Evolutionary conservation across 1,140 invertebrate genomes (phyloP).

Genomic region (Asobara japonica): DNA sequence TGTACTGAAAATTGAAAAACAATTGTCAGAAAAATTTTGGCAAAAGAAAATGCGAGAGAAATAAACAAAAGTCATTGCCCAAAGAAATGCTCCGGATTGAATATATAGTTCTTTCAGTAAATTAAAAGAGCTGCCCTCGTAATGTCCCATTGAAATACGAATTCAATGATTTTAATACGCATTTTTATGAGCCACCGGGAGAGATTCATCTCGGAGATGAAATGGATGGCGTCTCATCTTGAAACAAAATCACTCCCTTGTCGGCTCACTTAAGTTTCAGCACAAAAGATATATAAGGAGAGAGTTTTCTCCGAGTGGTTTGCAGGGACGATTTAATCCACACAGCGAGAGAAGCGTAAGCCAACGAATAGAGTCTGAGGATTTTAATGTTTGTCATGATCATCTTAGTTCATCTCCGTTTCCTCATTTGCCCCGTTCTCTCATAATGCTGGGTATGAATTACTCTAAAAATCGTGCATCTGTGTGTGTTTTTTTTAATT

Average conservation of each 20-base stretch:
- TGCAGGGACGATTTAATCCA: conserved; percentile 35
- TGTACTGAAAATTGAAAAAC: too few species aligned
- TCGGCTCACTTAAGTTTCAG: conserved; percentile 33
- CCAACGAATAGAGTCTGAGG: background rate
- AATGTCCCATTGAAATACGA: background rate
- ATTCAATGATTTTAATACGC: conserved; percentile 12
- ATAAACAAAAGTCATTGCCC: too few species aligned
- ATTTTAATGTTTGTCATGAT: conserved; percentile 9
- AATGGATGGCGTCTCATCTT: conserved; percentile 32
- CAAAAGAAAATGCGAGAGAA: too few species aligned
- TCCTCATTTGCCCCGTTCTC: background rate
- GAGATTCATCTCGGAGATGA: conserved; percentile 16
- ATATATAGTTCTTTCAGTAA: too few species aligned
- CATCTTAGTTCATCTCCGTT: background rate
- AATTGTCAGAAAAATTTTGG: too few species aligned
- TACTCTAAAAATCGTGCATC: too few species aligned
- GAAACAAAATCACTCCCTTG: conserved; percentile 34
- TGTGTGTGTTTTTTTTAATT: too few species aligned
- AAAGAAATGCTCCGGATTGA: too few species aligned
- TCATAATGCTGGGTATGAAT: background rate
- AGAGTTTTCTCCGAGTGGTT: background rate
- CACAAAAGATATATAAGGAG: conserved; percentile 18
- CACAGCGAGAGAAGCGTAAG: background rate
- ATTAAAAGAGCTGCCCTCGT: background rate
- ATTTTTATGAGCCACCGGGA: conserved; percentile 29